Base-by-base conservation (phyloP, 2,113 vertebrate genomes). In the Marmota monax region DNA sequence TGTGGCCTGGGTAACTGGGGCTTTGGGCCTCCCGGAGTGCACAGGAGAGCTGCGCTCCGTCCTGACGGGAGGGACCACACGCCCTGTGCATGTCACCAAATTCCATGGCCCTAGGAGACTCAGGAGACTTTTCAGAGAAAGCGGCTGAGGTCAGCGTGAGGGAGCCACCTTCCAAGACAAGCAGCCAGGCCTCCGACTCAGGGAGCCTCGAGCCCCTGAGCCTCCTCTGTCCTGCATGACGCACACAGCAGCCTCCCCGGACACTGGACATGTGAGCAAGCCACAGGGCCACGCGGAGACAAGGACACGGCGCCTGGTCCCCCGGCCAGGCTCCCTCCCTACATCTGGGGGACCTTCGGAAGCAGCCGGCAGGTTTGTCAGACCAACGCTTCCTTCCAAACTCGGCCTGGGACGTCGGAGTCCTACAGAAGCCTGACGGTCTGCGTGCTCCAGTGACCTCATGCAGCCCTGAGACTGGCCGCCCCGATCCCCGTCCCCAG, bases 51-150 rank as follows among this genome's bases (percentile, higher is more conserved):
- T 18, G 51, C 3, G 51, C 14, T 39, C 39, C 39, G 39, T 5
- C 12, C 82, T 67, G 72, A 29, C 2, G 5, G 80, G 42, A 16
- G 51, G 69, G 39, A 13, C 25, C 20, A 18, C 27, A n/a, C 0
- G 0, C 34, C 39, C 17, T 3, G 34, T 53, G 13, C 65, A 13
- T 14, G 11, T 22, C 11, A 13, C 48, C 1, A 0, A 2, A 6
- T 32, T 32, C 34, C 20, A 29, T 5, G 42, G 42, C 42, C 77
- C 3, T 0, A 2, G 0, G 11, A 18, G 51, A 11, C 18, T 14
- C 12, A 42, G 42, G 42, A 42, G 42, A 42, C 42, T 42, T 37
- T 48, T 51, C 73, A 80, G 78, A 85, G 45, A 27, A n/a, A 32
- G 27, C 13, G 9, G 6, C 45, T 0, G 22, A 65, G 63, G 37